These are phyloP conservation scores for Sinelater perroti DNA, from an alignment of 2,888 invertebrate genomes.

Conservation along the genomic window DNA sequence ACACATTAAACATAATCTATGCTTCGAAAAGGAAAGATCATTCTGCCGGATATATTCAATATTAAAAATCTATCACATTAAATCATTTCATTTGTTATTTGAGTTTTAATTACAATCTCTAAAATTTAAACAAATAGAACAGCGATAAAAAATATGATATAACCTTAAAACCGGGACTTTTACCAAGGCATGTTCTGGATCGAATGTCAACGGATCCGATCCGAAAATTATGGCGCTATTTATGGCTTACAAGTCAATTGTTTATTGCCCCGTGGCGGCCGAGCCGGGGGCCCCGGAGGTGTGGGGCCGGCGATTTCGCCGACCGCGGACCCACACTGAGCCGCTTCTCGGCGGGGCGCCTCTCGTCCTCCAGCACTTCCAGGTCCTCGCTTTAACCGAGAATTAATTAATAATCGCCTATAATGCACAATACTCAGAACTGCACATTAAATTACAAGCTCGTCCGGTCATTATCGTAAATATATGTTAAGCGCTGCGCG, in stretches of 20 bases:
- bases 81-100: too few relatives aligned
- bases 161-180: too few relatives aligned
- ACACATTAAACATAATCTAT: too few relatives aligned
- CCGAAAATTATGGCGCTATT: slow-evolving; percentile 44
- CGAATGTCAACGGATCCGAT: slow-evolving; percentile 4
- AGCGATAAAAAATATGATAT: too few relatives aligned
- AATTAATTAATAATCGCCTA: slow-evolving; percentile 51
- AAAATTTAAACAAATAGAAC: too few relatives aligned
- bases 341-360: slow-evolving; percentile 33
- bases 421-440: slow-evolving; percentile 49
- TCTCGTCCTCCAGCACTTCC: slow-evolving; percentile 46
- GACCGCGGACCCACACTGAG: slow-evolving; percentile 46
- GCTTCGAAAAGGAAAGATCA: too few relatives aligned
- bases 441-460: slow-evolving; percentile 45
- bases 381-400: slow-evolving; percentile 47
- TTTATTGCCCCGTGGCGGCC: slow-evolving; percentile 54
- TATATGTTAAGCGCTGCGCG: slow-evolving; percentile 38
- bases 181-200: neutral
- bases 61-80: too few relatives aligned
- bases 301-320: slow-evolving; percentile 50
- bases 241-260: slow-evolving; percentile 53
- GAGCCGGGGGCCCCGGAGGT: slow-evolving; percentile 53
- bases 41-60: too few relatives aligned
- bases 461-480: slow-evolving; percentile 49
- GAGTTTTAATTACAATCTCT: too few relatives aligned